Evolutionary conservation across 2,888 invertebrate species (phyloP).

Genomic region (Chrysotoxum bicinctum): DNA sequence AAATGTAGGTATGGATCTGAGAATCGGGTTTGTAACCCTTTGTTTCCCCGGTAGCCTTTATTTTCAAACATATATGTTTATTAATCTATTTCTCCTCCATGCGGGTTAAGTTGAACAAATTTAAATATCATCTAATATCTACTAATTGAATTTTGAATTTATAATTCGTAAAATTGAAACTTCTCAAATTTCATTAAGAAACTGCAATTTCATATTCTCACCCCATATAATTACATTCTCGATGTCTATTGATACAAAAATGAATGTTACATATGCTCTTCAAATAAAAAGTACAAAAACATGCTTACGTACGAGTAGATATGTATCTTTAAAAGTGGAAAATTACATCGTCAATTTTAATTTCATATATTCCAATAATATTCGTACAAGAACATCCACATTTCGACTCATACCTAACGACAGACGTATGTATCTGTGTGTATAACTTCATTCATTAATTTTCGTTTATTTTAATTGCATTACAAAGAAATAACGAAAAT

Average conservation of each 20-base stretch:
- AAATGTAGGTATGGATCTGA: too few species aligned
- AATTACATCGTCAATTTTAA: slow-evolving; percentile 54
- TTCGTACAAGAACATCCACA: slow-evolving; percentile 1
- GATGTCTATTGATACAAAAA: slow-evolving; percentile 23
- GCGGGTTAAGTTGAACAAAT: background rate
- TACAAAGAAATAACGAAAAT: slow-evolving; percentile 50
- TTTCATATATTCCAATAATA: background rate
- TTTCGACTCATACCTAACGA: background rate
- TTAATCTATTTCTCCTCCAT: background rate
- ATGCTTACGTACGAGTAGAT: background rate
- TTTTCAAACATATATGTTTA: background rate
- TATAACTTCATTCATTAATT: slow-evolving; percentile 45
- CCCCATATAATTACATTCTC: slow-evolving; percentile 1
- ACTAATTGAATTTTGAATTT: slow-evolving; percentile 1
- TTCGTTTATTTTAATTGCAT: slow-evolving; percentile 70
- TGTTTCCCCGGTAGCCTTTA: background rate
- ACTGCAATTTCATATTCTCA: background rate
- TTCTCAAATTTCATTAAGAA: slow-evolving; percentile 1
- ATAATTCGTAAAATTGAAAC: background rate
- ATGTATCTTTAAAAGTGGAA: slow-evolving; percentile 7
- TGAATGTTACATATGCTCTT: slow-evolving; percentile 4
- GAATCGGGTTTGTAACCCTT: background rate
- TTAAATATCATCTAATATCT: background rate
- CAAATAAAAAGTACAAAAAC: too few species aligned
- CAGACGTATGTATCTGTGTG: background rate